Evolutionary conservation across 2,113 vertebrate species (phyloP).

Genomic region (Stictonetta naevosa): DNA sequence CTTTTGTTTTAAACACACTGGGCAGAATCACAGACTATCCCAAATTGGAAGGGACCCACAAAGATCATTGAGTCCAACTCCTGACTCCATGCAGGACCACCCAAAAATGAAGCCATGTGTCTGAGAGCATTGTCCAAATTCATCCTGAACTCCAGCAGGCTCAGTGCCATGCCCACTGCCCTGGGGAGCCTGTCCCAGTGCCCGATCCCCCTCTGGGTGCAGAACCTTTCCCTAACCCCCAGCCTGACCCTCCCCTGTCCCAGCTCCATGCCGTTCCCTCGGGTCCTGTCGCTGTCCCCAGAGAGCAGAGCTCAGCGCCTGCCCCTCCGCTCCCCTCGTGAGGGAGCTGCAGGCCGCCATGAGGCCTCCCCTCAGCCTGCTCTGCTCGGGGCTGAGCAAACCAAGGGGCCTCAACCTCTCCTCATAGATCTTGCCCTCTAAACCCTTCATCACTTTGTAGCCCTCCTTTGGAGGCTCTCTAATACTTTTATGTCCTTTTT

Average conservation of each 20-base stretch:
- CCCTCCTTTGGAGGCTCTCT: not conserved
- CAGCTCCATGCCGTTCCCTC: not conserved
- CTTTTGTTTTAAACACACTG: not conserved
- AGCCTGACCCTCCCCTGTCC: not conserved
- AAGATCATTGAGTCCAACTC: not conserved
- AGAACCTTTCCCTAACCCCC: not conserved
- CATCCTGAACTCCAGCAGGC: not conserved
- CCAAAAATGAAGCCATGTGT: not conserved
- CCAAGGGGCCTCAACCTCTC: not conserved
- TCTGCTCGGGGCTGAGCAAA: not conserved
- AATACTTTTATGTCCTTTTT: not conserved
- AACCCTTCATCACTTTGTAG: not conserved
- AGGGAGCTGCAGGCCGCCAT: not conserved
- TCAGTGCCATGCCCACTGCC: not conserved
- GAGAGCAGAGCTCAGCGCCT: not conserved
- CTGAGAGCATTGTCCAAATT: not conserved
- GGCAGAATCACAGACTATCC: not conserved
- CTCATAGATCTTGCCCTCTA: not conserved
- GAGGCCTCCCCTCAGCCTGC: not conserved
- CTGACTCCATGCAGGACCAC: not conserved
- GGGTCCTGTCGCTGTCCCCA: not conserved
- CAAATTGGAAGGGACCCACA: not conserved
- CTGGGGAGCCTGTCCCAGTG: not conserved
- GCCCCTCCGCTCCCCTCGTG: not conserved
- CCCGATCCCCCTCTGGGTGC: not conserved